Percentiles rank a stretch among this genome's conserved stretches.
Conservation (phyloP, 2,797 vertebrate species). For the Lateolabrax maculatus region DNA sequence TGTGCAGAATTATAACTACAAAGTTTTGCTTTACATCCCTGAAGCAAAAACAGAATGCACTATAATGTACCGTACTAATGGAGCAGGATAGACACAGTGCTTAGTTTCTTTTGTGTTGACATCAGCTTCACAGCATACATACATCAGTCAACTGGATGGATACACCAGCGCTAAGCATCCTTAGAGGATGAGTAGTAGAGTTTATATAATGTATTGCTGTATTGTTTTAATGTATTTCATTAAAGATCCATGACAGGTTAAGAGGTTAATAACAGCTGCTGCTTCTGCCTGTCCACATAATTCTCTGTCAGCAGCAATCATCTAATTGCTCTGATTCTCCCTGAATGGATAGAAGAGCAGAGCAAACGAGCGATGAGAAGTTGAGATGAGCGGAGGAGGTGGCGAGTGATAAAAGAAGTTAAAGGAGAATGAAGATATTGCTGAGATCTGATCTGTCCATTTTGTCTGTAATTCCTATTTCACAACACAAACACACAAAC, state of each 20-base stretch:
- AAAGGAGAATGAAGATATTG: not conserved
- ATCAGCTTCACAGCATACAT: not conserved
- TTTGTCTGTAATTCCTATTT: not conserved
- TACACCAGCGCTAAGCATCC: not conserved
- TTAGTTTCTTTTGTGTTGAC: not conserved
- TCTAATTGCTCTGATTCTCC: conserved; percentile 37
- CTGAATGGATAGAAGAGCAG: not conserved
- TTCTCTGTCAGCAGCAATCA: conserved; percentile 12
- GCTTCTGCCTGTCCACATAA: not conserved
- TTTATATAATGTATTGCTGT: not conserved
- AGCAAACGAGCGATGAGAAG: not conserved
- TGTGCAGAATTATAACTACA: conserved; percentile 5
- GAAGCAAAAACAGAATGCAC: not conserved
- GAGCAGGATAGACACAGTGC: not conserved
- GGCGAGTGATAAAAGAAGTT: not conserved
- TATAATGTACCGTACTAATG: not conserved
- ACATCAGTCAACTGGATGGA: not conserved
- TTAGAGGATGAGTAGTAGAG: not conserved
- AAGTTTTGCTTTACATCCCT: not conserved
- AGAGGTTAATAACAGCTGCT: conserved; percentile 33
- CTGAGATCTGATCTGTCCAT: not conserved
- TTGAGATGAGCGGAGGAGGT: not conserved
- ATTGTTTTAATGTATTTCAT: conserved; percentile 24
- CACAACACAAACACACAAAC: not conserved
- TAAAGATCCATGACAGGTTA: conserved; percentile 12